These are phyloP conservation scores for Discoglossus pictus DNA, from an alignment of 2,797 vertebrate genomes.

Conservation along the genomic window DNA sequence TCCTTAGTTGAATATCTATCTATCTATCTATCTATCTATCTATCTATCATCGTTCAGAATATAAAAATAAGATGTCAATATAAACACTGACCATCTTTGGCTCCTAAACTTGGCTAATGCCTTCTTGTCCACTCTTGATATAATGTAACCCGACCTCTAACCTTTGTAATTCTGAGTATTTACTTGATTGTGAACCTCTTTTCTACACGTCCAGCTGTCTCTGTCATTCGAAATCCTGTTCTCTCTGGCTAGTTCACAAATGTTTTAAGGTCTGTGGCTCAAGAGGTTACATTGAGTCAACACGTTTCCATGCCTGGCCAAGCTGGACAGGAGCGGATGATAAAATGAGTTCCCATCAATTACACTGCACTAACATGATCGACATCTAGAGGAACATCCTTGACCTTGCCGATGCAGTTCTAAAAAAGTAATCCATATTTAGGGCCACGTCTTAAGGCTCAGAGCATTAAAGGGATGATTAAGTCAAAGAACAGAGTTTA, in stretches of 20 bases:
- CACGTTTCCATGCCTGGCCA: constrained; percentile 1
- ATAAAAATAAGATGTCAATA: too few species aligned
- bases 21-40: too few species aligned
- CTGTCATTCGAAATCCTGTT: neutral
- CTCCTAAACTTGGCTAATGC: too few species aligned
- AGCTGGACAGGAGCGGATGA: neutral
- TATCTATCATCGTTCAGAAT: too few species aligned
- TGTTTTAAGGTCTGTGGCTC: neutral
- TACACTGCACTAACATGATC: constrained; percentile 1
- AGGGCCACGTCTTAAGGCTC: too few species aligned
- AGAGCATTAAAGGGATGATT: too few species aligned
- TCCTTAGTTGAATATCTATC: too few species aligned
- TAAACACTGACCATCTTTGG: too few species aligned
- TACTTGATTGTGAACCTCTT: neutral
- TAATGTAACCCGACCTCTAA: neutral
- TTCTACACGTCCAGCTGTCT: constrained; percentile 27
- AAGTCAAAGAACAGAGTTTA: too few species aligned
- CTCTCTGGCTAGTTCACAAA: neutral
- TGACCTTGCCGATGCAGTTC: neutral
- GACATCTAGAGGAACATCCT: constrained; percentile 14
- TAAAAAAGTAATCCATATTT: constrained; percentile 9
- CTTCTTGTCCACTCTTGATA: too few species aligned
- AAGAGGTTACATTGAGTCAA: neutral
- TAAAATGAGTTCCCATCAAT: constrained; percentile 8
- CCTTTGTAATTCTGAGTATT: neutral